These are phyloP conservation scores for Archips xylosteana DNA, from an alignment of 2,888 invertebrate species.

Conservation along the genomic window DNA sequence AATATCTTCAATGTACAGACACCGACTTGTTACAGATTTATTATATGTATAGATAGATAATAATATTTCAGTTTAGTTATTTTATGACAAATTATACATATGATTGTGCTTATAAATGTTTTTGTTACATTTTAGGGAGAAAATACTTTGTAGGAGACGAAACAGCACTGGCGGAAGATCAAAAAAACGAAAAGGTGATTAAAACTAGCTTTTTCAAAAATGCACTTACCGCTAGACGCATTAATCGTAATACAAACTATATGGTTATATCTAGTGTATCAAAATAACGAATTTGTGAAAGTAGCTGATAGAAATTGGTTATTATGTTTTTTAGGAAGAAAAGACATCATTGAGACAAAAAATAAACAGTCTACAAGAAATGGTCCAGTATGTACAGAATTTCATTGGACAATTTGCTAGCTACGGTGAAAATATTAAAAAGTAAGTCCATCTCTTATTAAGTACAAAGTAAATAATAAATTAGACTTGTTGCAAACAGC, in stretches of 20 bases:
- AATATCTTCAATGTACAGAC: no score
- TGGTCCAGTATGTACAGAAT: slow-evolving; percentile 97
- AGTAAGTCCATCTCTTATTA: slow-evolving; percentile 85
- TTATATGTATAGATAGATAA: no score
- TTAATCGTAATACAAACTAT: not conserved
- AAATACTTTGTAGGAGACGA: not conserved
- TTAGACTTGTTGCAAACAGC: no score
- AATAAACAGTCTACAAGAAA: slow-evolving; percentile 96
- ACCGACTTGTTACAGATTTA: no score
- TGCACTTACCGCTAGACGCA: not conserved
- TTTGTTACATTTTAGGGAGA: slow-evolving; percentile 16
- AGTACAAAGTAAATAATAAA: not conserved
- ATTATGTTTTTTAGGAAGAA: slow-evolving; percentile 88
- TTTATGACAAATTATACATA: no score
- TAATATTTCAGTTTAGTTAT: no score
- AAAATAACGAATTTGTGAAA: not conserved
- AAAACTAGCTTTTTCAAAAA: not conserved
- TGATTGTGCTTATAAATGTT: no score
- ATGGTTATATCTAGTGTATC: not conserved
- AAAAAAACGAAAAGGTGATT: slow-evolving; percentile 31
- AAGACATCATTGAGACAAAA: slow-evolving; percentile 95
- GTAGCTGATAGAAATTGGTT: not conserved
- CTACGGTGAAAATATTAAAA: slow-evolving; percentile 95
- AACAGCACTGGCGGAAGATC: not conserved
- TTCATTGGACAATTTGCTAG: slow-evolving; percentile 96